These are phyloP conservation scores for Rutpela maculata DNA, from an alignment of 2,888 invertebrate species.

Conservation along the genomic window DNA sequence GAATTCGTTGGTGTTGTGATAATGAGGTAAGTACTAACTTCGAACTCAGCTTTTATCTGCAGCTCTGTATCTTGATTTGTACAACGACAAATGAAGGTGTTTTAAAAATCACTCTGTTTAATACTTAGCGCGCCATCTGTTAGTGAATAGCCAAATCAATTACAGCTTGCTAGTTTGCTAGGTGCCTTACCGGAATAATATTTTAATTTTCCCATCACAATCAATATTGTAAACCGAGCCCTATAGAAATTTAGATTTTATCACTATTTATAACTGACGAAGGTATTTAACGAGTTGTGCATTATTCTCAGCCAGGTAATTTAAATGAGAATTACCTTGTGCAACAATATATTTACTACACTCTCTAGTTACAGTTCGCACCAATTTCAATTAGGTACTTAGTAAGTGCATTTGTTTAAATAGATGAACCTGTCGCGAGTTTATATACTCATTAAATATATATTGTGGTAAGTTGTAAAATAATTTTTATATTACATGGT, in stretches of 20 bases:
- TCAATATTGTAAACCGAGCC: background rate
- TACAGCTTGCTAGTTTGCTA: background rate
- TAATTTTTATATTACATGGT: background rate
- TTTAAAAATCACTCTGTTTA: background rate
- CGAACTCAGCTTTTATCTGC: too few relatives aligned
- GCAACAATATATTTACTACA: conserved; percentile 20
- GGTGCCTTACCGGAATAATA: background rate
- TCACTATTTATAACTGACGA: conserved; percentile 10
- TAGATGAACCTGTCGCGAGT: background rate
- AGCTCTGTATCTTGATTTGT: too few relatives aligned
- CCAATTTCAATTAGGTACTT: background rate
- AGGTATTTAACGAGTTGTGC: conserved; percentile 17
- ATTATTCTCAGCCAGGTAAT: conserved; percentile 18
- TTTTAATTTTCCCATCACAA: background rate
- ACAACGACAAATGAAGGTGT: too few relatives aligned
- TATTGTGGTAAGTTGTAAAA: conserved; percentile 2
- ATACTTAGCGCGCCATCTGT: background rate
- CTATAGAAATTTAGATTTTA: conserved; percentile 4
- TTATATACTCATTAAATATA: background rate
- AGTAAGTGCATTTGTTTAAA: background rate
- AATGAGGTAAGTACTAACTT: too few relatives aligned
- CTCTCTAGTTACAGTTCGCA: background rate
- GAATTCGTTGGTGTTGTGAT: too few relatives aligned
- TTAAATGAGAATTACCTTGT: conserved; percentile 21
- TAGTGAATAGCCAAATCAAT: background rate